Base-by-base conservation (phyloP, 1,140 invertebrate species). In the Zaprionus ornatus region DNA sequence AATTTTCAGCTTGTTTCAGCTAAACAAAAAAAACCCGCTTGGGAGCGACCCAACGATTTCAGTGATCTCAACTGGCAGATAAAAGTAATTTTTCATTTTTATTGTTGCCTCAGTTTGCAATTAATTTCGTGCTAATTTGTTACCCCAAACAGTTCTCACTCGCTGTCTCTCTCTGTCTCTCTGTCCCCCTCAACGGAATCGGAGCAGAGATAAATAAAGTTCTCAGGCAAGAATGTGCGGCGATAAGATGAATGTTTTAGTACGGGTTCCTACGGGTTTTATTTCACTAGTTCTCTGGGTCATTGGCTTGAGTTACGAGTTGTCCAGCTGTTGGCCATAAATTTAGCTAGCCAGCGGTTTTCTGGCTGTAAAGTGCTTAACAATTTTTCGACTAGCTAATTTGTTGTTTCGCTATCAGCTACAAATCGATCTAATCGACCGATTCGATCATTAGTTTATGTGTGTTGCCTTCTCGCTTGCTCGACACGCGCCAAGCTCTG, bases 41-140 rank as follows among this genome's bases (percentile, higher is more conserved):
- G 67, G 67, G 54, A 65, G 73, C 73, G 52, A 74, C 65, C 42
- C 67, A 63, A 55, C 50, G 67, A 71, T 61, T 40, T n/a, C n/a
- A 19, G 71, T 64, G 68, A 80, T 81, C 60, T 62, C 45, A 76
- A 65, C 67, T 29, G 23, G 23, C 69, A 73, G 74, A 77, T 74
- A 56, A 69, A 60, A 69, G 85, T 76, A 90, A 88, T 81, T 77
- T 83, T 76, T 80, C 61, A 79, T 74, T 87, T 87, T 87, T 77
- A 83, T 83, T 56, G 83, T 79, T 62, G 72, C 70, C 82, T 73
- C 87, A 74, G 72, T 62, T 45, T 70, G 77, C 75, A 87, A 87
- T 87, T 87, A 87, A 87, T 83, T 86, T 80, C 29, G 79, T 80
- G 81, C 85, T 78, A 82, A 87, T 87, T 77, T 74, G 66, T 76